phyloP scores from a whole-genome alignment of 2,888 invertebrate species.

The Apamea monoglypha region DNA sequence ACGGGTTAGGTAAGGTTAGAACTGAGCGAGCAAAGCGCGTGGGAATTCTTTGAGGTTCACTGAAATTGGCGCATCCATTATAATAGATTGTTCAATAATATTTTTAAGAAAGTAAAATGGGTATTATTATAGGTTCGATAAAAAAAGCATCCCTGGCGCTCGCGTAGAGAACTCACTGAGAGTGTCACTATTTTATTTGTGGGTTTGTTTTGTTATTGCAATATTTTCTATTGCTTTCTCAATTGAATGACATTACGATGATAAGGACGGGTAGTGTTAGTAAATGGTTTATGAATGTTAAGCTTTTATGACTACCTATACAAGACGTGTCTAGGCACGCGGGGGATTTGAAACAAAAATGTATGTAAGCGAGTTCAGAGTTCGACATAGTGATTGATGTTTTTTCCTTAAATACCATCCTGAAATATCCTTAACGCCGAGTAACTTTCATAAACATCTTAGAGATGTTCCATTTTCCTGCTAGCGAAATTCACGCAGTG shows the following conservation, averaged over 20 bases:
- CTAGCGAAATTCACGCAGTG: neutral
- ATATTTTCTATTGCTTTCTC: constrained; percentile 16
- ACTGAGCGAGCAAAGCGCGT: neutral
- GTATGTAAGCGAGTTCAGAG: neutral
- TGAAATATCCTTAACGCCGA: neutral
- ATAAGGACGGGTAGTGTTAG: constrained; percentile 1
- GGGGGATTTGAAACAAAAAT: neutral
- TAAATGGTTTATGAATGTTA: neutral
- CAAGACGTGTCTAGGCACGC: neutral
- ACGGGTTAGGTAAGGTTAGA: neutral
- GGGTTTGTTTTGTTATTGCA: constrained; percentile 2
- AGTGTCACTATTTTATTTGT: constrained; percentile 16
- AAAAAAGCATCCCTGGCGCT: constrained; percentile 10
- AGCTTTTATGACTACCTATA: neutral
- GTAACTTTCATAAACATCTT: neutral
- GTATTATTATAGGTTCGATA: neutral
- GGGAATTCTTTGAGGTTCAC: neutral
- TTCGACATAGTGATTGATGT: constrained; percentile 6
- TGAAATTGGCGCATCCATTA: neutral
- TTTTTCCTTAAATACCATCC: neutral
- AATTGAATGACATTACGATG: constrained; percentile 15
- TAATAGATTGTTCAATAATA: neutral
- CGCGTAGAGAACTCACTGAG: neutral
- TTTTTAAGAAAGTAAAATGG: neutral
- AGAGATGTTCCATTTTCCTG: neutral